Evolutionary conservation across 2,113 vertebrate species (phyloP).

Genomic region (Engystomops pustulosus): DNA sequence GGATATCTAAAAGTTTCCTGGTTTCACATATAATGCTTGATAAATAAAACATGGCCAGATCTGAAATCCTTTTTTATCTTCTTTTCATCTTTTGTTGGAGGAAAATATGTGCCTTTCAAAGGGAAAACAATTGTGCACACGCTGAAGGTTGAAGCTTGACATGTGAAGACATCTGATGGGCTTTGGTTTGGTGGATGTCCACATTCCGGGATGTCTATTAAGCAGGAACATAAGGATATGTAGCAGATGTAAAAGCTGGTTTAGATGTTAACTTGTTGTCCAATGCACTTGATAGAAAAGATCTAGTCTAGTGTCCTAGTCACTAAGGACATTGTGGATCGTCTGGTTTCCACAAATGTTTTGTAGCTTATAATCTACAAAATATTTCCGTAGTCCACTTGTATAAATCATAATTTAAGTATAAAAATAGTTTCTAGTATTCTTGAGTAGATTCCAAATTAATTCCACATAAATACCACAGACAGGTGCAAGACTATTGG

Average conservation of each 20-base stretch:
- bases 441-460: too few relatives aligned
- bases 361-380: too few relatives aligned
- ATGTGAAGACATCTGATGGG: background rate
- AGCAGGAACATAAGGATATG: background rate
- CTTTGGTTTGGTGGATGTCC: background rate
- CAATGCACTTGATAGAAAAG: too few relatives aligned
- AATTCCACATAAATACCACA: too few relatives aligned
- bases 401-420: too few relatives aligned
- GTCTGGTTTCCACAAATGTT: too few relatives aligned
- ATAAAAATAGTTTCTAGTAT: too few relatives aligned
- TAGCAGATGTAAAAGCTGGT: background rate
- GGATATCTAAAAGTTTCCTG: background rate
- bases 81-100: background rate
- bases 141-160: background rate
- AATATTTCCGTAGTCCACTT: too few relatives aligned
- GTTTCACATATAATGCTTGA: background rate
- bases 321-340: too few relatives aligned
- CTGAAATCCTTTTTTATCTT: constrained; percentile 11
- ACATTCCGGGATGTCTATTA: background rate
- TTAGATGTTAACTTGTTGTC: too few relatives aligned
- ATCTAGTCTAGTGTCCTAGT: too few relatives aligned
- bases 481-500: too few relatives aligned
- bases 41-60: constrained; percentile 14
- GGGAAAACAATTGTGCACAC: background rate
- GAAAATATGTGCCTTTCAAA: background rate